phyloP scores from a whole-genome alignment of 2,113 vertebrate species.

The Pachyramphus minor region DNA sequence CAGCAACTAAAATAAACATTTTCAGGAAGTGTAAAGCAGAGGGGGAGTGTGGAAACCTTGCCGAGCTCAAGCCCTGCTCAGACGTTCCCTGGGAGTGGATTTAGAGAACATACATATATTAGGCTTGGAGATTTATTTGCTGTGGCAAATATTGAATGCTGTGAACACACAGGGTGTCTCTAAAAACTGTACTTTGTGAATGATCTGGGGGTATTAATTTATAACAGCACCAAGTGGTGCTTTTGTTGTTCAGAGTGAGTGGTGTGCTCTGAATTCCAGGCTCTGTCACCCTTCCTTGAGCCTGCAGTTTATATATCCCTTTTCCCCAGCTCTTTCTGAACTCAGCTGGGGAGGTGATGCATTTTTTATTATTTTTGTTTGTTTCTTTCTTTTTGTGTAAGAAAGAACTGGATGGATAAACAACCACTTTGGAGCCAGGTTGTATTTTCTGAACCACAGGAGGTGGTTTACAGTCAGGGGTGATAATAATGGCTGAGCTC shows the following conservation, averaged over 20 bases:
- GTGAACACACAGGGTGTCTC: neutral
- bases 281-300: neutral
- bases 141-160: neutral
- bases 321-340: neutral
- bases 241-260: neutral
- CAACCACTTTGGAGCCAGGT: neutral
- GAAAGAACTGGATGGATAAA: neutral
- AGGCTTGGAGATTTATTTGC: neutral
- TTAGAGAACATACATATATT: neutral
- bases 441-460: neutral
- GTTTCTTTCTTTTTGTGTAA: neutral
- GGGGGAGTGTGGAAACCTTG: neutral
- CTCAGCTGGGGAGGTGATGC: neutral
- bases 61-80: neutral
- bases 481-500: neutral
- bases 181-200: neutral
- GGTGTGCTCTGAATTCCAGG: neutral
- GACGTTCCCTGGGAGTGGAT: neutral
- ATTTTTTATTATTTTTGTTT: no score
- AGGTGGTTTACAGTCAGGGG: neutral
- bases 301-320: neutral
- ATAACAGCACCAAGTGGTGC: neutral
- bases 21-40: neutral
- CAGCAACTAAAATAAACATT: neutral
- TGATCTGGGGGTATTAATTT: neutral